These are phyloP conservation scores for Himalopsyche phryganea DNA, from an alignment of 1,140 invertebrate species.

Conservation along the genomic window DNA sequence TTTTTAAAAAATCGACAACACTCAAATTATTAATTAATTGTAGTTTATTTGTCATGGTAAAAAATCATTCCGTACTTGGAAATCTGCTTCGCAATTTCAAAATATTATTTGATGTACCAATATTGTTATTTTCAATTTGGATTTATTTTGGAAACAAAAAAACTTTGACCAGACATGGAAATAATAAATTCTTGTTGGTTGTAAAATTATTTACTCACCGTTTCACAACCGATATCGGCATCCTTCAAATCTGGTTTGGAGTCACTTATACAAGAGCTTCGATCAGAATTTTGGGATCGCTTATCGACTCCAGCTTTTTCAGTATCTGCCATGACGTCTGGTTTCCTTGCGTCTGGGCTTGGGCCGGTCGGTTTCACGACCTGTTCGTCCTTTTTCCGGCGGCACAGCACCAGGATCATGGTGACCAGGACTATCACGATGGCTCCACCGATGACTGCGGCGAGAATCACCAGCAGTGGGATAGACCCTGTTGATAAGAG, in stretches of 20 bases:
- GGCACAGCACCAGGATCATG: constrained; percentile 63
- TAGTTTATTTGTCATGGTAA: no score
- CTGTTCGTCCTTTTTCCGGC: constrained; percentile 52
- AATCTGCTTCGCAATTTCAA: no score
- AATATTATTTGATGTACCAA: no score
- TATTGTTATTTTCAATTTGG: no score
- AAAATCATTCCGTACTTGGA: no score
- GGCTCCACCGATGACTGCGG: constrained; percentile 61
- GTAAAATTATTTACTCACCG: constrained; percentile 15
- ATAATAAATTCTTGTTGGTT: no score
- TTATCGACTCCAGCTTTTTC: constrained; percentile 58
- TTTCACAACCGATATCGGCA: constrained; percentile 63
- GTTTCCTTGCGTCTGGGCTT: constrained; percentile 38
- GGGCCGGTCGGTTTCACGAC: constrained; percentile 5
- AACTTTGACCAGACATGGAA: no score
- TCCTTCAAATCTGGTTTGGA: constrained; percentile 84
- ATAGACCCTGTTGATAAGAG: constrained; percentile 54
- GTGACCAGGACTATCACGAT: constrained; percentile 60
- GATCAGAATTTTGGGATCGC: constrained; percentile 67
- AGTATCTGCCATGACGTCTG: constrained; percentile 44
- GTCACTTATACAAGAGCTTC: constrained; percentile 87
- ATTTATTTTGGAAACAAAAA: no score
- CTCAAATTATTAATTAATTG: no score
- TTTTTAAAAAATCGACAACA: no score
- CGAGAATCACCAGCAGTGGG: constrained; percentile 61